These are phyloP conservation scores for Piscicola geometra DNA, from an alignment of 2,888 invertebrate species.

Conservation along the genomic window DNA sequence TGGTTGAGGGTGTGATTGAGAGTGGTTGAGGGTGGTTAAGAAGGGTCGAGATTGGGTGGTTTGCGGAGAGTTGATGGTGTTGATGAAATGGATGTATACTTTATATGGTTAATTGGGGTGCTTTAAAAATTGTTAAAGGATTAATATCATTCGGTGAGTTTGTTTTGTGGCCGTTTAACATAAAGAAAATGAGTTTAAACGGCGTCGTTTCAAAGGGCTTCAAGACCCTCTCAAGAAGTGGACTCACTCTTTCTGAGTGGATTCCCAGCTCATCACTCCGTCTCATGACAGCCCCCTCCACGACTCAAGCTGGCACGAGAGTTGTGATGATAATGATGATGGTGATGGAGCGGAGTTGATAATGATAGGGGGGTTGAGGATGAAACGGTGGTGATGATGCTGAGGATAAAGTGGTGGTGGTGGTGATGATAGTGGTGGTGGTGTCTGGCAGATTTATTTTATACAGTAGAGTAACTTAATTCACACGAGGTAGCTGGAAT, in stretches of 20 bases:
- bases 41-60: not conserved
- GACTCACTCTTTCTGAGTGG: not conserved
- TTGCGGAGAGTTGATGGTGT: too few relatives aligned
- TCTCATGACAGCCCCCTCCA: not conserved
- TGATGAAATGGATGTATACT: too few relatives aligned
- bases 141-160: too few relatives aligned
- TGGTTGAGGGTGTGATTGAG: not conserved
- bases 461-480: not conserved
- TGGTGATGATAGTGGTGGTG: conserved; percentile 40
- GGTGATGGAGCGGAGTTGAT: not conserved
- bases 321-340: not conserved
- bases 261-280: not conserved
- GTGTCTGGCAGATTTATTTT: not conserved
- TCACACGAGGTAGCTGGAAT: too few relatives aligned
- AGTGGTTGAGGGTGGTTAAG: not conserved
- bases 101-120: too few relatives aligned
- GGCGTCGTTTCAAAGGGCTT: too few relatives aligned
- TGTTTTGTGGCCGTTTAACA: too few relatives aligned
- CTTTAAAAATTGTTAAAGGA: too few relatives aligned
- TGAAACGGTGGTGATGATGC: conserved; percentile 7
- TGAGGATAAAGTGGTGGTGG: conserved; percentile 5
- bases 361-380: conserved; percentile 7
- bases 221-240: too few relatives aligned
- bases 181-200: too few relatives aligned
- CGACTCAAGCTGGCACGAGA: not conserved